These are phyloP conservation scores for Agrochola macilenta DNA, from an alignment of 2,888 invertebrate species.

Conservation along the genomic window DNA sequence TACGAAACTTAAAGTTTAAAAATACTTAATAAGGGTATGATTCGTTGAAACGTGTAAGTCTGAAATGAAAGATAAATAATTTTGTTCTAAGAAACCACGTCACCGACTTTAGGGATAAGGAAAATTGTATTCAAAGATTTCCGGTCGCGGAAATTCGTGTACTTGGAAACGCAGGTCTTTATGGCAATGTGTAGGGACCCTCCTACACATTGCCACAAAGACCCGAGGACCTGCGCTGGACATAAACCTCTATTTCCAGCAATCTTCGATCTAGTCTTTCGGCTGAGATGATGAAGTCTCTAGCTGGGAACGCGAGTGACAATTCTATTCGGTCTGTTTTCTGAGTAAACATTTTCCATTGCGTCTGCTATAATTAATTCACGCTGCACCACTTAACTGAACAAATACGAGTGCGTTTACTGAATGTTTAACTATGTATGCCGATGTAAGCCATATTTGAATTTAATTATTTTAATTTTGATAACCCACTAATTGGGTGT, in stretches of 20 bases:
- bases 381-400: constrained; percentile 32
- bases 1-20: not conserved
- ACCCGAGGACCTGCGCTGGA: no score
- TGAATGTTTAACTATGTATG: constrained; percentile 8
- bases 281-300: not conserved
- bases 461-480: not conserved
- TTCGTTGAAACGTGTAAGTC: not conserved
- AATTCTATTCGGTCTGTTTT: not conserved
- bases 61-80: not conserved
- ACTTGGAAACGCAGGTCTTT: not conserved
- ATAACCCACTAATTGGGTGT: not conserved
- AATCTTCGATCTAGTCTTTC: not conserved
- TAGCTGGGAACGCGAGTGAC: not conserved
- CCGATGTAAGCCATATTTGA: constrained; percentile 1
- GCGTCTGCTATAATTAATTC: constrained; percentile 20
- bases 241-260: not conserved
- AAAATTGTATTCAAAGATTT: not conserved
- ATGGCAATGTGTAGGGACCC: not conserved
- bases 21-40: not conserved
- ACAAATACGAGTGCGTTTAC: constrained; percentile 28
- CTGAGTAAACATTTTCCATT: constrained; percentile 17
- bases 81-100: not conserved
- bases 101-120: not conserved
- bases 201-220: no score
- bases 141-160: not conserved